phyloP scores from a whole-genome alignment of 1,140 invertebrate species.

The Helicoverpa zea region DNA sequence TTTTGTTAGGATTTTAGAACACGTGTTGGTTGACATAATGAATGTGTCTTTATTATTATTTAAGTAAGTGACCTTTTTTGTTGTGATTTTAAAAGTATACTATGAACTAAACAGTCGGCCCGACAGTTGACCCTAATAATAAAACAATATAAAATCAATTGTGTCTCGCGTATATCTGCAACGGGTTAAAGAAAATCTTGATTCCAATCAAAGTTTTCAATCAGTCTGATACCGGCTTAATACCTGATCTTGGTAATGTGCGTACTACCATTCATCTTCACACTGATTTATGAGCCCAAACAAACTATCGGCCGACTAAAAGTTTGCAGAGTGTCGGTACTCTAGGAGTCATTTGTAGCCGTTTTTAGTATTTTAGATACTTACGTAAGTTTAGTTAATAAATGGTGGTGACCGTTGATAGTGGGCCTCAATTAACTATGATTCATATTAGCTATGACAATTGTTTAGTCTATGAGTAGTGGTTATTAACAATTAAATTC shows the following conservation, averaged over 20 bases:
- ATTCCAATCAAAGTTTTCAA: too few species aligned
- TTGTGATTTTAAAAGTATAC: neutral
- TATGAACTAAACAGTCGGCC: too few species aligned
- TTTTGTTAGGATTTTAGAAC: conserved; percentile 49
- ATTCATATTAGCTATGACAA: conserved; percentile 16
- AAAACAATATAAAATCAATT: too few species aligned
- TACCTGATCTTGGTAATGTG: too few species aligned
- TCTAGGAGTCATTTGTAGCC: neutral
- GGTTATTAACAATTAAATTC: conserved; percentile 12
- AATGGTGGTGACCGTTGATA: neutral
- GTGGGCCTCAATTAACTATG: conserved; percentile 14
- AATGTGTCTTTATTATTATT: conserved; percentile 23
- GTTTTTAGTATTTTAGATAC: neutral
- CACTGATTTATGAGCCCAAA: too few species aligned
- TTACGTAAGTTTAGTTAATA: neutral
- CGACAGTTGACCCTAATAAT: too few species aligned
- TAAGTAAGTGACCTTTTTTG: neutral
- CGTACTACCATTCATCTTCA: too few species aligned
- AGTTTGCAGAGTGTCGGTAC: too few species aligned
- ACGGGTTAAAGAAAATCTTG: too few species aligned
- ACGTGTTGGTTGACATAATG: conserved; percentile 57
- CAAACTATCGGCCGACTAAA: too few species aligned
- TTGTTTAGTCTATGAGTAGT: neutral
- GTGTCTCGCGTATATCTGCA: too few species aligned
- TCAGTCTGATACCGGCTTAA: too few species aligned